Percentiles rank a stretch among this genome's conserved stretches.
phyloP scores from a whole-genome alignment of 2,797 vertebrate genomes.

The Pseudochirops cupreus region DNA sequence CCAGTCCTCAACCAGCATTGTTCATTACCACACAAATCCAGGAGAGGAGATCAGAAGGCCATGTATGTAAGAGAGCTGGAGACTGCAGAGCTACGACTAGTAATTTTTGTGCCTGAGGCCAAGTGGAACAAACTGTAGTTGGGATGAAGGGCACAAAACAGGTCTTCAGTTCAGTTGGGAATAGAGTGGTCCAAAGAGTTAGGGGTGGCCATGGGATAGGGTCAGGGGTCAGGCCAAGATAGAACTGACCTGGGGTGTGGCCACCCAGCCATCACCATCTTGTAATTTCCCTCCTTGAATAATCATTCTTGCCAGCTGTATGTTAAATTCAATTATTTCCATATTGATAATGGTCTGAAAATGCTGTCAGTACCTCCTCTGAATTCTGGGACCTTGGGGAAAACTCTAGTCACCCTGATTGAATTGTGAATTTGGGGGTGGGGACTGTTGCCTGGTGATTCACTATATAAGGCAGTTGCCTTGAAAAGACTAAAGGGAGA shows the following conservation, averaged over 20 bases:
- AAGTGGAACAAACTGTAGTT: not conserved
- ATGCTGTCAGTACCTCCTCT: not conserved
- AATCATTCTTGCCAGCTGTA: not conserved
- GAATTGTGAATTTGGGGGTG: not conserved
- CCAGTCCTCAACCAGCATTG: not conserved
- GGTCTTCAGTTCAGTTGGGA: not conserved
- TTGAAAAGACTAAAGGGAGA: not conserved
- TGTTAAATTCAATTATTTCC: not conserved
- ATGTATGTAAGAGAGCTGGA: not conserved
- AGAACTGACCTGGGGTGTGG: not conserved
- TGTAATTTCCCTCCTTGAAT: not conserved
- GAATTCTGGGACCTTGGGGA: not conserved
- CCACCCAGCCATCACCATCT: not conserved
- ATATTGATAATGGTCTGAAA: not conserved
- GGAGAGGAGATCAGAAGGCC: not conserved
- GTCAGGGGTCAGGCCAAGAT: not conserved
- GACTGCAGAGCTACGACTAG: not conserved
- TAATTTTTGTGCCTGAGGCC: not conserved
- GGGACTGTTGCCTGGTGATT: not conserved
- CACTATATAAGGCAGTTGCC: not conserved
- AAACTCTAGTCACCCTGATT: not conserved
- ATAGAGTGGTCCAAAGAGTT: not conserved
- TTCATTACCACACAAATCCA: not conserved
- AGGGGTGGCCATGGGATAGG: not conserved
- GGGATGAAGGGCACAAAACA: not conserved